These are phyloP conservation scores for Hydriomena furcata DNA, from an alignment of 2,888 invertebrate genomes.

Conservation along the genomic window DNA sequence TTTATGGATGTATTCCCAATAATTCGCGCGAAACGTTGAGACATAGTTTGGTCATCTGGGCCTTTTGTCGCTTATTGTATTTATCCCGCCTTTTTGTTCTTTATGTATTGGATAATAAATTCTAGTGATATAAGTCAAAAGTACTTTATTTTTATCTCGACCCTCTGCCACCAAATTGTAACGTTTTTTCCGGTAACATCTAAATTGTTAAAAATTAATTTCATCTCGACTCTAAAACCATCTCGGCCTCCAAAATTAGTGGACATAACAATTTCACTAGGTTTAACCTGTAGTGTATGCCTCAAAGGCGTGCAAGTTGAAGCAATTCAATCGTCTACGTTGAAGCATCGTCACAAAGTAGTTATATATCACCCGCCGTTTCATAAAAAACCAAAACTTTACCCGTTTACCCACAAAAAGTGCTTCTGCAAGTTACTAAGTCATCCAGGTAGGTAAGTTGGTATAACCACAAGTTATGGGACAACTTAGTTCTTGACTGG, in stretches of 20 bases:
- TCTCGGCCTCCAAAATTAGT: too few relatives aligned
- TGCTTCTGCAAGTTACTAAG: conserved; percentile 9
- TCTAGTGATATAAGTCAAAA: conserved; percentile 1
- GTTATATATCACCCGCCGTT: not conserved
- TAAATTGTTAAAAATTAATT: too few relatives aligned
- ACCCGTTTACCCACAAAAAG: conserved; percentile 8
- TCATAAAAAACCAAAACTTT: not conserved
- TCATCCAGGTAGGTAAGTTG: conserved; percentile 9
- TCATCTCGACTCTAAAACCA: too few relatives aligned
- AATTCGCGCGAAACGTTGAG: conserved; percentile 33
- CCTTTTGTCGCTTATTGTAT: conserved; percentile 34
- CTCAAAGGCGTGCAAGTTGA: too few relatives aligned
- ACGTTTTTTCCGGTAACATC: too few relatives aligned
- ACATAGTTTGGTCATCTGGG: conserved; percentile 24
- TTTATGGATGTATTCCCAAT: conserved; percentile 36
- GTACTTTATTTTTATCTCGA: not conserved
- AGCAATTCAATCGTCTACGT: too few relatives aligned
- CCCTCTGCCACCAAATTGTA: not conserved
- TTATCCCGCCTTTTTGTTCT: conserved; percentile 19
- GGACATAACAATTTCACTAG: too few relatives aligned
- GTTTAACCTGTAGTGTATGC: too few relatives aligned
- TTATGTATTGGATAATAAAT: conserved; percentile 12
- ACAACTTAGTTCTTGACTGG: conserved; percentile 3
- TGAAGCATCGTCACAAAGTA: too few relatives aligned
- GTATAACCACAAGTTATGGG: conserved; percentile 11